Evolutionary conservation across 2,888 invertebrate genomes (phyloP).

Genomic region (Xestia ashworthii): DNA sequence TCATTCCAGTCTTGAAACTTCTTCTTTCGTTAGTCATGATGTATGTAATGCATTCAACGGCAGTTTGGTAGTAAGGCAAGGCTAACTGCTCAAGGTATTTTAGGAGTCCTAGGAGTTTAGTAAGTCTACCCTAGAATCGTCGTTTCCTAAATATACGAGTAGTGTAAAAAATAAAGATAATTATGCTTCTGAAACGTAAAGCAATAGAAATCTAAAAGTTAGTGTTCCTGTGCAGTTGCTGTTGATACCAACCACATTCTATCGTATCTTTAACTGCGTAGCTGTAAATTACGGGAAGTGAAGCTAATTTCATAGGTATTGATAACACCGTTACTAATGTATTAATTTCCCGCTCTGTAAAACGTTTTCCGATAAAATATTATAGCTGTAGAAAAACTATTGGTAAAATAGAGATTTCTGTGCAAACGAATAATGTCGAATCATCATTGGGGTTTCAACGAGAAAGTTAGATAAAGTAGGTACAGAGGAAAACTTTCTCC

Average conservation of each 20-base stretch:
- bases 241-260: not conserved
- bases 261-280: not conserved
- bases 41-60: not conserved
- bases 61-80: not conserved
- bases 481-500: constrained; percentile 31
- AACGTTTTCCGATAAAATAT: constrained; percentile 1
- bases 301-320: not conserved
- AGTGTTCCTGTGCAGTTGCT: no score
- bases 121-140: not conserved
- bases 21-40: not conserved
- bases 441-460: constrained; percentile 20
- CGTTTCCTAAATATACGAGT: not conserved
- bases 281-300: constrained; percentile 5
- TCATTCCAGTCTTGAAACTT: not conserved
- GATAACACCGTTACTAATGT: not conserved
- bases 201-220: not conserved
- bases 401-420: constrained; percentile 6
- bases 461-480: constrained; percentile 34
- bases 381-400: not conserved
- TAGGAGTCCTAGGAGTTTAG: not conserved
- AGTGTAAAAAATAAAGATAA: not conserved
- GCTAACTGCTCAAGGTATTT: not conserved
- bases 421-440: constrained; percentile 18
- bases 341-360: constrained; percentile 12
- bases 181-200: not conserved